Conservation (phyloP, 2,797 vertebrate species). For the Callimico goeldii region DNA sequence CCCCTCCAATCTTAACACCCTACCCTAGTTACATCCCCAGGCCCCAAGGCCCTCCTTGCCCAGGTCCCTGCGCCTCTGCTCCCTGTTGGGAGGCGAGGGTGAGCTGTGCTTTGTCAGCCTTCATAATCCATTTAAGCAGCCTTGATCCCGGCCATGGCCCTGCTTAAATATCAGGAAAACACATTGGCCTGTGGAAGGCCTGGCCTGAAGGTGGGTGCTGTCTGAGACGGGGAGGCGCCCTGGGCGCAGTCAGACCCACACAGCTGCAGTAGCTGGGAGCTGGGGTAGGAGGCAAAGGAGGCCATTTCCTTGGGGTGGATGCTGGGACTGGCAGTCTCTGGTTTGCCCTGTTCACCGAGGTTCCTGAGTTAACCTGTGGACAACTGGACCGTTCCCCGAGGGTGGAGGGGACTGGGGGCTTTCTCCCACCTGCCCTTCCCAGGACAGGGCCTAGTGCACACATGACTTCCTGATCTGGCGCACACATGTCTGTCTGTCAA, state of each 20-base stretch:
- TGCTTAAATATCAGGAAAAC: neutral
- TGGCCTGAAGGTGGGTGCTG: neutral
- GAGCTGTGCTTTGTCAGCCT: neutral
- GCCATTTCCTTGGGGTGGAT: fast-evolving
- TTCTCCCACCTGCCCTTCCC: neutral
- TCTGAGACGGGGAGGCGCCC: neutral
- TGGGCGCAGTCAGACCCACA: too few relatives aligned
- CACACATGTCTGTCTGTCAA: fast-evolving
- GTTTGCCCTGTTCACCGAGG: fast-evolving
- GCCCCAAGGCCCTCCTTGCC: too few relatives aligned
- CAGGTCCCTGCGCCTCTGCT: neutral
- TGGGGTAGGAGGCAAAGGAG: fast-evolving
- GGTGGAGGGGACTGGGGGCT: too few relatives aligned
- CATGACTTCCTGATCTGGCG: neutral
- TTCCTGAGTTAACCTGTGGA: neutral
- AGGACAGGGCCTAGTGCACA: neutral
- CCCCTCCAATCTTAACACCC: neutral
- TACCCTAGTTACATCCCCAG: fast-evolving
- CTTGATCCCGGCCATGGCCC: neutral
- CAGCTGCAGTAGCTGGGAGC: too few relatives aligned
- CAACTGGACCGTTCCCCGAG: fast-evolving
- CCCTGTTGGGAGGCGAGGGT: neutral
- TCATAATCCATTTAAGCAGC: neutral
- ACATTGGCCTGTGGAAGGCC: neutral
- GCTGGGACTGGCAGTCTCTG: neutral